Conservation (phyloP, 1,140 invertebrate species). For the Aphaenogaster floridana region DNA sequence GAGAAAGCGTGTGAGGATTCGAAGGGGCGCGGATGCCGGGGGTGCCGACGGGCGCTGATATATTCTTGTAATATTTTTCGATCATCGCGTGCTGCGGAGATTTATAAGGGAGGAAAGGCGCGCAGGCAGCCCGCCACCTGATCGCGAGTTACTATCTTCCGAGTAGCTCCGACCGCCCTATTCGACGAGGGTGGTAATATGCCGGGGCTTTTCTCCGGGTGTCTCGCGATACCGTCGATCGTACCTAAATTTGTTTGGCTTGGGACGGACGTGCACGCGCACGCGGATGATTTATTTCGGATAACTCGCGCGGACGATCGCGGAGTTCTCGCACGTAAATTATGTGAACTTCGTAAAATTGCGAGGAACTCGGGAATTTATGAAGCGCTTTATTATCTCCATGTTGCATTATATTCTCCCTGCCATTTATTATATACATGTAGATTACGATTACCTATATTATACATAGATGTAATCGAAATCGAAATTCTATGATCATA, state of each 20-base stretch:
- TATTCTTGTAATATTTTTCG: conserved; percentile 88
- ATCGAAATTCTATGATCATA: background rate
- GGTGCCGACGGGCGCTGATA: conserved; percentile 85
- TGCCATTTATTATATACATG: conserved; percentile 1
- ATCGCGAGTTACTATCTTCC: conserved; percentile 83
- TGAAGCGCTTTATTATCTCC: conserved; percentile 60
- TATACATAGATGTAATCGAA: background rate
- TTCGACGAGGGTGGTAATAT: conserved; percentile 64
- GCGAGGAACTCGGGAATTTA: conserved; percentile 55
- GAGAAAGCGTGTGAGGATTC: conserved; percentile 2
- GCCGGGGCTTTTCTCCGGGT: conserved; percentile 61
- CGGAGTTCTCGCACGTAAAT: conserved; percentile 56
- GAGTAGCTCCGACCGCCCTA: conserved; percentile 60
- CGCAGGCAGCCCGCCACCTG: conserved; percentile 83
- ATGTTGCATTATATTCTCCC: conserved; percentile 22
- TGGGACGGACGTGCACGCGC: conserved; percentile 60
- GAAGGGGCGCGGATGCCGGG: conserved; percentile 58
- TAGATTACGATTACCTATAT: background rate
- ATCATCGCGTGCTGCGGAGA: conserved; percentile 87
- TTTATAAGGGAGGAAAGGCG: conserved; percentile 82
- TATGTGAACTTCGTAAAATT: conserved; percentile 60
- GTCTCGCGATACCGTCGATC: conserved; percentile 65
- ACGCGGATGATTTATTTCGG: conserved; percentile 57
- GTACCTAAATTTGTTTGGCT: conserved; percentile 63
- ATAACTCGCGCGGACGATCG: conserved; percentile 60